A percentile compares a stretch with the other conserved stretches of the same genome.
These are phyloP conservation scores for Tragelaphus scriptus DNA, from an alignment of 2,113 vertebrate genomes.

Conservation along the genomic window DNA sequence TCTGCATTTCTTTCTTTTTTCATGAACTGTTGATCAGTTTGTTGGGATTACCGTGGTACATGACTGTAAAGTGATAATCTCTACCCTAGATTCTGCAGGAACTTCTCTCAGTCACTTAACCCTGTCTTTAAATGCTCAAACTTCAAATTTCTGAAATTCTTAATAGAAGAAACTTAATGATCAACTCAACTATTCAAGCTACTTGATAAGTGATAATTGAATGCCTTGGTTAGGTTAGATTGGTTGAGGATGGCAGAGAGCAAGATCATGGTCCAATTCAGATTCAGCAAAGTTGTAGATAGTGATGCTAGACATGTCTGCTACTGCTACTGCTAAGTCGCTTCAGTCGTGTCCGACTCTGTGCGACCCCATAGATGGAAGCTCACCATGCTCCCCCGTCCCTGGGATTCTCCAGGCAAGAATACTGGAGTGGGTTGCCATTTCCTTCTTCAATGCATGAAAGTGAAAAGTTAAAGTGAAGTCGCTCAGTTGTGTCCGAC, in stretches of 20 bases:
- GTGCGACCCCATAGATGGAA: too few relatives aligned
- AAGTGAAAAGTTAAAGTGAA: too few relatives aligned
- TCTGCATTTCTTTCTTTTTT: background rate
- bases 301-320: background rate
- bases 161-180: background rate
- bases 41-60: background rate
- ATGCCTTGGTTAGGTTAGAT: background rate
- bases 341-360: too few relatives aligned
- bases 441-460: too few relatives aligned
- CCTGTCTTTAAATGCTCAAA: background rate
- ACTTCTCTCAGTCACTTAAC: background rate
- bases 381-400: too few relatives aligned
- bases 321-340: too few relatives aligned
- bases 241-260: background rate
- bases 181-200: background rate
- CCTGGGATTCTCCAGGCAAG: too few relatives aligned
- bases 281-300: background rate
- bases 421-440: too few relatives aligned
- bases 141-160: background rate
- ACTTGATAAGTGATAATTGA: background rate
- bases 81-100: background rate
- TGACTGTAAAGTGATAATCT: background rate
- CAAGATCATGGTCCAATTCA: rapidly evolving
- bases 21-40: background rate
- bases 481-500: too few relatives aligned